These are phyloP conservation scores for Coelinius sp. DNA, from an alignment of 2,888 invertebrate genomes.

Conservation along the genomic window DNA sequence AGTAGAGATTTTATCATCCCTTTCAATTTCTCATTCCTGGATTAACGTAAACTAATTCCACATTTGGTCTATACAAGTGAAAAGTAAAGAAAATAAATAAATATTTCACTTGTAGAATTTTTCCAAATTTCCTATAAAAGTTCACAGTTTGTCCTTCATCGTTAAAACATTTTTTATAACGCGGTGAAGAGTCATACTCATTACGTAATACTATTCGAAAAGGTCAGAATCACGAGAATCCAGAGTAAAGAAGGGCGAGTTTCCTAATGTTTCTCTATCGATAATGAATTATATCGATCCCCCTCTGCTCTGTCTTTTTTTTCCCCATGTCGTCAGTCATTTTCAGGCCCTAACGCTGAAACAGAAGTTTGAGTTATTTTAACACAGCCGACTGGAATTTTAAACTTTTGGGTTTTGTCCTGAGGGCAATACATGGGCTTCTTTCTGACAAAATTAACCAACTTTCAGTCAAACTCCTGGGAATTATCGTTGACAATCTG, in stretches of 20 bases:
- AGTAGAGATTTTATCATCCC: background rate
- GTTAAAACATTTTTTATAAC: background rate
- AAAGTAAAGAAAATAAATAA: background rate
- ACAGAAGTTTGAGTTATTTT: background rate
- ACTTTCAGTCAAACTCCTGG: background rate
- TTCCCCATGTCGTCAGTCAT: background rate
- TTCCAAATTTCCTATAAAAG: background rate
- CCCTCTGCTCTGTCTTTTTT: background rate
- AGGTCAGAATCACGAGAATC: conserved; percentile 7
- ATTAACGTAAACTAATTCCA: background rate
- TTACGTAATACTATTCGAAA: background rate
- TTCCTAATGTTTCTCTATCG: conserved; percentile 3
- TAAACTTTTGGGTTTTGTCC: background rate
- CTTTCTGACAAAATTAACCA: background rate
- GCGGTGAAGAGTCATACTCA: background rate
- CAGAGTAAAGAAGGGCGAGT: conserved; percentile 3
- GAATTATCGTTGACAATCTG: background rate
- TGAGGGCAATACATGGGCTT: conserved; percentile 16
- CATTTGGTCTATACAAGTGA: background rate
- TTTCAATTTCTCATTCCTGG: background rate
- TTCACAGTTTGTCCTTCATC: background rate
- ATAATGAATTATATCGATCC: conserved; percentile 15
- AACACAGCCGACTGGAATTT: conserved; percentile 11
- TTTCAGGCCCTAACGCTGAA: background rate
- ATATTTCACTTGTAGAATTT: background rate